A percentile compares a stretch with the other conserved stretches of the same genome.
Conservation (phyloP, 2,888 invertebrate genomes). For the Callimorpha dominula region DNA sequence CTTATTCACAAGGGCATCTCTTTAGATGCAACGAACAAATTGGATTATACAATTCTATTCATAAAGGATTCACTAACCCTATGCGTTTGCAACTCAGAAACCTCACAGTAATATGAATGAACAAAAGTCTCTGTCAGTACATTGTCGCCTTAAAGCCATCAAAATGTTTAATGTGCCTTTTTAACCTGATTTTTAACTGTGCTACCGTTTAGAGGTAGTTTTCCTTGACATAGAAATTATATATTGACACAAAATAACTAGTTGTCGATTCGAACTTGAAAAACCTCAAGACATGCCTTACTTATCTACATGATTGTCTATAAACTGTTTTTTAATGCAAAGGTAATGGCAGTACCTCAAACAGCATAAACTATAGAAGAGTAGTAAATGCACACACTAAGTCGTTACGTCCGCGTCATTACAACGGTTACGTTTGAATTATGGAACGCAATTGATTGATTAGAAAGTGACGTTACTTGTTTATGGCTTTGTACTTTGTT, state of each 20-base stretch:
- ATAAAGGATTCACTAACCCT: neutral
- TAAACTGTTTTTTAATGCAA: neutral
- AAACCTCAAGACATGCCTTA: constrained; percentile 12
- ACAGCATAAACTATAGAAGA: constrained; percentile 3
- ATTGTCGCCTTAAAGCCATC: neutral
- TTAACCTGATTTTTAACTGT: neutral
- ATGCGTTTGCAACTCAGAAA: neutral
- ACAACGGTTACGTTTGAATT: constrained; percentile 14
- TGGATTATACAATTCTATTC: neutral
- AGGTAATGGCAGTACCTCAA: neutral
- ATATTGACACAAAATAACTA: constrained; percentile 5
- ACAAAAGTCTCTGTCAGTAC: neutral
- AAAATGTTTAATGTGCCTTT: too few relatives aligned
- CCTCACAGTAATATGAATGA: neutral
- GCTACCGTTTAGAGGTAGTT: constrained; percentile 7
- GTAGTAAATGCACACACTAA: neutral
- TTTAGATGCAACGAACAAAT: neutral
- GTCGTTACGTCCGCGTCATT: constrained; percentile 10
- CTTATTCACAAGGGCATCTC: neutral
- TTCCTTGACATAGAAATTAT: constrained; percentile 21
- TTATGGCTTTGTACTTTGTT: neutral
- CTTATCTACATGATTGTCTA: constrained; percentile 6
- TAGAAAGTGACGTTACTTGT: constrained; percentile 10
- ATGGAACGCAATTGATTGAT: constrained; percentile 6
- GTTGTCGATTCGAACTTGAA: constrained; percentile 26